Conservation (phyloP, 2,888 invertebrate genomes). For the Cabera pusaria region DNA sequence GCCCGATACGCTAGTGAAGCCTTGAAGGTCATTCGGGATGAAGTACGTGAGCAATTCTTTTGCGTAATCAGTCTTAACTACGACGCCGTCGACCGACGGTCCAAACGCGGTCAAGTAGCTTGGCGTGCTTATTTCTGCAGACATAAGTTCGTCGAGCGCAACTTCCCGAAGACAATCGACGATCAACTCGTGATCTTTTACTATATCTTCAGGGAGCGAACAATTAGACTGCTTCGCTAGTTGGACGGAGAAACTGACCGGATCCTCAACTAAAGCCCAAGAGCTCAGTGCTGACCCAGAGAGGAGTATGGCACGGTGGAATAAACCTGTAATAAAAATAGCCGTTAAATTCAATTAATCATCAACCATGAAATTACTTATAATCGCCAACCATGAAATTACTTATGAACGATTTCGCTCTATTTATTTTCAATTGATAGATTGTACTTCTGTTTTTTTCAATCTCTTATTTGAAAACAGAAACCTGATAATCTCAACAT, state of each 20-base stretch:
- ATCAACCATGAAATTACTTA: too few species aligned
- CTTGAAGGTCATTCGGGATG: conserved; percentile 86
- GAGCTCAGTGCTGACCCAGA: conserved; percentile 95
- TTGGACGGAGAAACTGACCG: conserved; percentile 91
- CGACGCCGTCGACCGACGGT: conserved; percentile 96
- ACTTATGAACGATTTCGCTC: too few species aligned
- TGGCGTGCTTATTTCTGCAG: conserved; percentile 90
- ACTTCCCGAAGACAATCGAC: conserved; percentile 93
- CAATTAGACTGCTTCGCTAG: conserved; percentile 92
- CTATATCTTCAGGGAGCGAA: conserved; percentile 91
- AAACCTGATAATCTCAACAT: too few species aligned
- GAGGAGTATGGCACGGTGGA: conserved; percentile 93
- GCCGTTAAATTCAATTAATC: too few species aligned
- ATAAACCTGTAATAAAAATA: conserved; percentile 86
- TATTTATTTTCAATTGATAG: too few species aligned
- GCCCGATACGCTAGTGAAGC: conserved; percentile 84
- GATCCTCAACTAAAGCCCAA: conserved; percentile 95
- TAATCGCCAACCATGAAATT: too few species aligned
- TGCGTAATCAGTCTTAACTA: conserved; percentile 94
- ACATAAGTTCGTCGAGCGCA: conserved; percentile 88
- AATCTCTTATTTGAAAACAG: too few species aligned
- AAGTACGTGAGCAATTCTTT: conserved; percentile 90
- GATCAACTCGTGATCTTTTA: conserved; percentile 92
- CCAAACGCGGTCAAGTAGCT: conserved; percentile 95
- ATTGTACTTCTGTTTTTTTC: too few species aligned